Evolutionary conservation across 1,140 invertebrate species (phyloP), one percentile per base, ranked within the genome.

Genomic region (Drosophila athabasca): DNA sequence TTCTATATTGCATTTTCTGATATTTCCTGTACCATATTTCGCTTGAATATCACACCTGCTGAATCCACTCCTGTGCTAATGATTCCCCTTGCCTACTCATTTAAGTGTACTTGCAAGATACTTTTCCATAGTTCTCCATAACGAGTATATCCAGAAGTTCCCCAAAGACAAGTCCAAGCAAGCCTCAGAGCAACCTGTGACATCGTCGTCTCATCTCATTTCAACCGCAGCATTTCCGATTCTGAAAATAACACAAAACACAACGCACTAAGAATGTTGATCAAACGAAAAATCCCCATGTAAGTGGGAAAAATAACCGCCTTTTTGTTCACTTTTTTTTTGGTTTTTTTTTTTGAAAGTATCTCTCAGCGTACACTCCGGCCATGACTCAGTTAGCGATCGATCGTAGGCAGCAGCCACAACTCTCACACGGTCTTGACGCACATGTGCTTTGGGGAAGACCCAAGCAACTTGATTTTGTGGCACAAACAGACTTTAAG

Each of bases 241-340:
- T 50, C 17, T 46, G 1, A 54, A 57, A 76, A 53, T 62, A 64
- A 57, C 51, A 54, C 76, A 81, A 70, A 74, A 52, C 24, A 73
- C 55, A 75, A 43, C n/a, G 29, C 43, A 75, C 58, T 62, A 61
- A 75, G 74, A 87, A 82, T 76, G 60, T 51, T 69, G 66, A 44
- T 51, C 44, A 51, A 49, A 31, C n/a, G 24, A 79, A 85, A 85
- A 85, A 87, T 65, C 83, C 82, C 82, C 78, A 69, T 82, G 82
- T 87, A 85, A 85, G 44, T 72, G 82, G 83, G 82, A 88, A 85
- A 85, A 78, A 58, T 58, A 69, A 58, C 1, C 54, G 59, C 60
- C 13, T 75, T 78, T 61, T 70, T 39, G 24, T 60, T 61, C n/a
- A 6, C 24, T 26, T 29, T 50, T 50, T 43, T 78, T 61, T 70